Base-by-base conservation (phyloP, 2,113 vertebrate species). In the Ceyx melanurus region DNA sequence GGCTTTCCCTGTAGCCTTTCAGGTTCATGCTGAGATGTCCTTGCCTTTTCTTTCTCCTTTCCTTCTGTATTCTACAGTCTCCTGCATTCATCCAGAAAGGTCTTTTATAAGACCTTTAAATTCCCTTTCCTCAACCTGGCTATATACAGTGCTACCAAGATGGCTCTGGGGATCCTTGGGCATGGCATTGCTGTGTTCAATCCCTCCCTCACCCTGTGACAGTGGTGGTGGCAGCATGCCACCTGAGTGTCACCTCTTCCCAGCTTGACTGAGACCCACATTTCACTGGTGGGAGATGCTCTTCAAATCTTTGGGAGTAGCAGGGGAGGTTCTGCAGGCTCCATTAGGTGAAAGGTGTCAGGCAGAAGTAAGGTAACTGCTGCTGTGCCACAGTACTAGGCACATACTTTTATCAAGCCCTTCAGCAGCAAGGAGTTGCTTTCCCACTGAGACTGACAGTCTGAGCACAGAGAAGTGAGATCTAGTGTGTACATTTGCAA, bases 1-100 rank as follows among this genome's bases (percentile, higher is more conserved):
- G 64, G 74, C 50, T 89, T 89, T 93, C 89, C 60, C 50, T 85
- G 42, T 33, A 66, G 58, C 62, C 50, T 95, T 91, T 94, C 46
- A 66, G 19, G 51, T 89, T 28, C 0, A 0, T 74, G 64, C 58
- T 76, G 82, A 91, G 37, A 13, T 85, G 42, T 70, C 89, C 72
- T 79, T 90, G 22, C 68, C 50, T 68, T 66, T 54, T 78, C 9
- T 53, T 33, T 57, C 16, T 87, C 68, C 28, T 12, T 60, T 76
- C 50, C 56, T 46, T 68, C 60, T 57, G 23, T 79, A 54, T 94
- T 33, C 35, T 31, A 42, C 19, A 65, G 82, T 76, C 46, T 21
- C 35, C 74, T 84, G 50, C 37, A 29, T 70, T 85, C 48, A 72
- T 91, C 87, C 86, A 15, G 58, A 81, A 75, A 93, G 66, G 61